Evolutionary conservation across 2,797 vertebrate species (phyloP), one percentile per base, ranked within the genome.

Genomic region (Semaprochilodus insignis): DNA sequence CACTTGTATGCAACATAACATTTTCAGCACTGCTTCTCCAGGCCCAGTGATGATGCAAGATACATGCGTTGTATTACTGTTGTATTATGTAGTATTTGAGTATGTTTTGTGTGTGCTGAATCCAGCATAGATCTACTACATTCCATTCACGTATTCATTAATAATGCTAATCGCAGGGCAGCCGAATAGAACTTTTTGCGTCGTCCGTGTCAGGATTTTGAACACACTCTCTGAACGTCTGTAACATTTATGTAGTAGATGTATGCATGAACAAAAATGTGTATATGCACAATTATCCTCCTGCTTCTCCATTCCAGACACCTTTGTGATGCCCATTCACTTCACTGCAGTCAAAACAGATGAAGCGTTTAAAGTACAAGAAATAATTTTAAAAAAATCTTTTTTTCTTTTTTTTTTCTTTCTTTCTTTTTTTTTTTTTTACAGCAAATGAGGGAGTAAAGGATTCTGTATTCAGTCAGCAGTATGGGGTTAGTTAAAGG

Each of bases 41-140:
- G 25, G 88, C 92, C 93, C 92, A 90, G 91, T 92, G 93, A 92
- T 92, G 93, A 92, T 93, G 94, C 92, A 91, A 94, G 92, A 93
- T 93, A 93, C 95, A 95, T 94, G 94, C 93, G 95, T 67, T 67
- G 65, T 67, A 67, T 85, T 89, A 88, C 91, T 93, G 95, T 5
- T 67, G 65, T 67, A 36, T 85, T 89, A 88, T 89, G 66, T 81
- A 65, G 23, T 83, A 62, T 87, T 87, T 91, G 85, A 90, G 87
- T 92, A 90, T 92, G 88, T 92, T 88, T 90, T 92, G 88, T 91
- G 71, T 80, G 62, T 85, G 72, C 54, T 44, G 66, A 27, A 59
- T 52, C 73, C 90, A 92, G 77, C 93, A 94, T 91, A 92, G 85
- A 93, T 93, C 92, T 92, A 94, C 91, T 90, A 94, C 91, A 89